Evolutionary conservation across 2,888 invertebrate genomes (phyloP).

Genomic region (Aproaerema taeniolella): DNA sequence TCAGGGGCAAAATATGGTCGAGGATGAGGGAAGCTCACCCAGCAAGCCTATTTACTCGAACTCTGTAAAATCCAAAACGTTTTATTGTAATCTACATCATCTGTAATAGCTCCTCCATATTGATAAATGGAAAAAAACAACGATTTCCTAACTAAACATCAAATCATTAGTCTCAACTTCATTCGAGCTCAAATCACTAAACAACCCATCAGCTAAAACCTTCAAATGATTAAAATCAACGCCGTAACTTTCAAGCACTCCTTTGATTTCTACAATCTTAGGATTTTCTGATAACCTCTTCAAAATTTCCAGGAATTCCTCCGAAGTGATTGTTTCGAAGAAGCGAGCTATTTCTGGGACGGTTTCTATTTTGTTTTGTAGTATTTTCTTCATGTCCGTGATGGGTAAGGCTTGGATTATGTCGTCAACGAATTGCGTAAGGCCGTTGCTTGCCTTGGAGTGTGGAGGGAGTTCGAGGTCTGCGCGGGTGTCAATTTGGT

Average conservation of each 20-base stretch:
- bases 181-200: too few species aligned
- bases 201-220: slow-evolving; percentile 28
- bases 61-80: too few species aligned
- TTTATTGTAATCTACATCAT: too few species aligned
- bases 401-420: slow-evolving; percentile 35
- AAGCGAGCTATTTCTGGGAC: slow-evolving; percentile 30
- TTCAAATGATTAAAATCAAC: slow-evolving; percentile 34
- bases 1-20: too few species aligned
- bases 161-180: too few species aligned
- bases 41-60: too few species aligned
- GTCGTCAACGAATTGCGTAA: slow-evolving; percentile 19
- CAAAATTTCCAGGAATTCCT: slow-evolving; percentile 36
- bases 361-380: slow-evolving; percentile 34
- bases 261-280: slow-evolving; percentile 32
- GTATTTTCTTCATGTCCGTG: slow-evolving; percentile 34
- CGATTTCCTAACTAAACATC: too few species aligned
- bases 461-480: background rate
- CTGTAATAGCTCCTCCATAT: too few species aligned
- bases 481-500: slow-evolving; percentile 25
- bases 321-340: slow-evolving; percentile 32
- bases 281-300: slow-evolving; percentile 32
- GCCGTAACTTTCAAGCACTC: slow-evolving; percentile 32
- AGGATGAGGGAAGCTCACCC: too few species aligned
- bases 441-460: background rate
- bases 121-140: too few species aligned